These are phyloP conservation scores for Ceriagrion tenellum DNA, from an alignment of 2,888 invertebrate species.

Conservation along the genomic window DNA sequence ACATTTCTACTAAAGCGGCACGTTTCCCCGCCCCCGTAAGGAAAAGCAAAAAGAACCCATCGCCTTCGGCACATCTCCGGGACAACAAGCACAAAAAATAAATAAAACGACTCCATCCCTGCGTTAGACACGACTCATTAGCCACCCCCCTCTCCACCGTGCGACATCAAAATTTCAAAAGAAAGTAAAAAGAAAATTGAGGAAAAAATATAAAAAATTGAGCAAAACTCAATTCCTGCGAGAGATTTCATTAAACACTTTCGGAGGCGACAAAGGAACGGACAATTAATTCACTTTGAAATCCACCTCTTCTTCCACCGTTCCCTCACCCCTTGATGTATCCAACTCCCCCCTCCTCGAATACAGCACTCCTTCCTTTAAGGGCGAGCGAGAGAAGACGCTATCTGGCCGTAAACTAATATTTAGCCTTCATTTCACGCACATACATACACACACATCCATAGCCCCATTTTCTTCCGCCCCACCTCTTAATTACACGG, in stretches of 20 bases:
- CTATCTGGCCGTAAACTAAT: slow-evolving; percentile 52
- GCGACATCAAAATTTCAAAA: not conserved
- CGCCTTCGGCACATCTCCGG: not conserved
- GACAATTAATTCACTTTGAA: slow-evolving; percentile 36
- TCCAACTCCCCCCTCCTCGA: not conserved
- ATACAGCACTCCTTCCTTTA: not conserved
- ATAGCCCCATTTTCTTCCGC: not conserved
- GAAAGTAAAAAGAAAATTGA: not conserved
- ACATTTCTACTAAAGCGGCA: not conserved
- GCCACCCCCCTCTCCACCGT: not conserved
- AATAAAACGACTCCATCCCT: not conserved
- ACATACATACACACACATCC: slow-evolving; percentile 2
- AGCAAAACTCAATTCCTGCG: slow-evolving; percentile 19
- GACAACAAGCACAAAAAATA: not conserved
- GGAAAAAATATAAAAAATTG: not conserved
- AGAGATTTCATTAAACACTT: slow-evolving; percentile 35
- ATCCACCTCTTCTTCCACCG: not conserved
- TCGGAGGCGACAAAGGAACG: slow-evolving; percentile 24
- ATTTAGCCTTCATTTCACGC: slow-evolving; percentile 25
- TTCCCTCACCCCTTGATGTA: not conserved
- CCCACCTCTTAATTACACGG: slow-evolving; percentile 35
- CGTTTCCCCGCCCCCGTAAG: not conserved
- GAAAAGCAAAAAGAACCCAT: not conserved
- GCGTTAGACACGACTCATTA: slow-evolving; percentile 7
- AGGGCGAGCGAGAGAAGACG: not conserved